Percentiles rank a stretch among this genome's conserved stretches.
These are phyloP conservation scores for Morone chrysops DNA, from an alignment of 2,113 vertebrate genomes.

Conservation along the genomic window DNA sequence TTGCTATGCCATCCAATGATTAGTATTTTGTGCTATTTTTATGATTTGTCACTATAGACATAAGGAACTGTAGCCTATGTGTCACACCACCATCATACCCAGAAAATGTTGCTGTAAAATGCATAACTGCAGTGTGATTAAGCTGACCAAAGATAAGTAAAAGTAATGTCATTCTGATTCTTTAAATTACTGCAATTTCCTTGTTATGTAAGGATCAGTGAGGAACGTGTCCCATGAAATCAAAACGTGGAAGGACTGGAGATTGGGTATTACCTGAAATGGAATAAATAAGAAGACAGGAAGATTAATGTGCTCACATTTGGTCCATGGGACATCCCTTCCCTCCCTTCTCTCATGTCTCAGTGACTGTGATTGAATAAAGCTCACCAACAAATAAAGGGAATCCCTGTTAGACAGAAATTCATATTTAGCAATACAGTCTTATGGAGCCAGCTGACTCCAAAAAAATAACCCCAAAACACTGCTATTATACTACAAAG, in stretches of 20 bases:
- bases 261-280: constrained; percentile 27
- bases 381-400: constrained; percentile 44
- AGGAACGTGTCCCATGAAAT: background rate
- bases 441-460: background rate
- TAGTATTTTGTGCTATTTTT: background rate
- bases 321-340: constrained; percentile 37
- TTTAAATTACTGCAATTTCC: constrained; percentile 6
- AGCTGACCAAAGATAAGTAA: background rate
- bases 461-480: background rate
- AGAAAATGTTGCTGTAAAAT: background rate
- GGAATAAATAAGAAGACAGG: constrained; percentile 19
- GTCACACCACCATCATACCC: background rate
- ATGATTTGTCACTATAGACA: background rate
- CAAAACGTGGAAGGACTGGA: background rate
- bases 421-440: background rate
- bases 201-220: background rate
- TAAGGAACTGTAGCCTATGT: too few relatives aligned
- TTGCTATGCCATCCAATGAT: background rate
- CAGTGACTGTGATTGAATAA: constrained; percentile 54
- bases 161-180: constrained; percentile 9
- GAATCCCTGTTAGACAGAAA: constrained; percentile 51
- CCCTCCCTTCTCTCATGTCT: constrained; percentile 28
- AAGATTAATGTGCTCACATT: constrained; percentile 47
- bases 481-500: too few relatives aligned
- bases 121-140: background rate